A percentile compares a stretch with the other conserved stretches of the same genome.
Conservation (phyloP, 2,888 invertebrate genomes). For the Oscheius myriophilus region DNA sequence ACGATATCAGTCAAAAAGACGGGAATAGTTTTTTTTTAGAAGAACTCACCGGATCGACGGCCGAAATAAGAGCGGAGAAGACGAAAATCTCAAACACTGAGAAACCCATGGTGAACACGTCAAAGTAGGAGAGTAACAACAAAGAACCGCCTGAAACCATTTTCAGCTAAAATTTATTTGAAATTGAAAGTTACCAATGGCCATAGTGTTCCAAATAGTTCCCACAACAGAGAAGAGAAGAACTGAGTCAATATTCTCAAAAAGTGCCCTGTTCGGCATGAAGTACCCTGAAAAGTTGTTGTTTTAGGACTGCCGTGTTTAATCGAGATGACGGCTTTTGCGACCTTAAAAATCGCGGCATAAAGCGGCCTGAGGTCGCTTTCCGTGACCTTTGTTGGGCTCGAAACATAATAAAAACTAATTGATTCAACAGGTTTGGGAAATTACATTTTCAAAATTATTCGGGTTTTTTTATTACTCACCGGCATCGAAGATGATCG, state of each 20-base stretch:
- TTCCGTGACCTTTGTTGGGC: too few species aligned
- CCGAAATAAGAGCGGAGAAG: constrained; percentile 55
- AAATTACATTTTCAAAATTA: too few species aligned
- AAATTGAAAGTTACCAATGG: constrained; percentile 60
- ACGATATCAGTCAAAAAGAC: too few species aligned
- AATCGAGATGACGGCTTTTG: too few species aligned
- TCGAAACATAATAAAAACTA: neutral
- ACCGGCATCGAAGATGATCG: constrained; percentile 92
- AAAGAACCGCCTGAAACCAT: constrained; percentile 43
- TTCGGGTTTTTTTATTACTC: too few species aligned
- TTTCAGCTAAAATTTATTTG: neutral
- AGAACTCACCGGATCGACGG: constrained; percentile 52
- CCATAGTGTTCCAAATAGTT: constrained; percentile 90
- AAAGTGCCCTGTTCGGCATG: constrained; percentile 96
- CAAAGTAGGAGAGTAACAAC: constrained; percentile 39
- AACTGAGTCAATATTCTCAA: constrained; percentile 95
- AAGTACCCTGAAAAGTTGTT: constrained; percentile 81
- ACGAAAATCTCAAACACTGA: constrained; percentile 54
- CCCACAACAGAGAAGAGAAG: constrained; percentile 89
- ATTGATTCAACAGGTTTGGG: too few species aligned
- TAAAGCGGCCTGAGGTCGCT: too few species aligned
- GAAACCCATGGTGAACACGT: constrained; percentile 47
- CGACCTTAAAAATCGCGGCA: too few species aligned
- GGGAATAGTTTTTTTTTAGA: neutral
- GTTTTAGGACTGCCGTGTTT: neutral